phyloP scores from a whole-genome alignment of 2,888 invertebrate genomes.

The Heterodera filipjevi region DNA sequence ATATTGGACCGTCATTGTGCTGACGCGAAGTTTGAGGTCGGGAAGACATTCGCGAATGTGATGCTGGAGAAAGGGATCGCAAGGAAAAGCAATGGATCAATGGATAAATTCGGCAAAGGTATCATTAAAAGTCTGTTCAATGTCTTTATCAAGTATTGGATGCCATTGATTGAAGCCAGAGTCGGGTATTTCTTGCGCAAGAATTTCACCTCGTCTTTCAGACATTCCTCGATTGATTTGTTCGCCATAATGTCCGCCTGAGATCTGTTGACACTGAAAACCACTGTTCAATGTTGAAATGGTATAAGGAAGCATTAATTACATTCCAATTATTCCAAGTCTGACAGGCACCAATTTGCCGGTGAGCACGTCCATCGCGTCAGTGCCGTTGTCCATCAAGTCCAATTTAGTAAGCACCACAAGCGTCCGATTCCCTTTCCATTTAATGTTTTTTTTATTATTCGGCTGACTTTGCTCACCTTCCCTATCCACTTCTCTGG shows the following conservation, averaged over 20 bases:
- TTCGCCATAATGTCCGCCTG: conserved; percentile 70
- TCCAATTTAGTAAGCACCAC: conserved; percentile 98
- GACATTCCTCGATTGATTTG: conserved; percentile 73
- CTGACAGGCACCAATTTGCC: conserved; percentile 98
- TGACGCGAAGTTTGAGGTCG: conserved; percentile 95
- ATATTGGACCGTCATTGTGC: conserved; percentile 96
- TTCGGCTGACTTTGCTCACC: conserved; percentile 69
- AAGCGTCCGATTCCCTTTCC: conserved; percentile 79
- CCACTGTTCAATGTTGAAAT: background rate
- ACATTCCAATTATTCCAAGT: conserved; percentile 93
- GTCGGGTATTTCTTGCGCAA: conserved; percentile 96
- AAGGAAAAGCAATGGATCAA: background rate
- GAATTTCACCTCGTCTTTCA: conserved; percentile 92
- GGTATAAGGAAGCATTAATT: background rate
- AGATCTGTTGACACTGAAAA: conserved; percentile 82
- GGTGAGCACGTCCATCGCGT: conserved; percentile 96
- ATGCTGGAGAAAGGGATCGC: conserved; percentile 72
- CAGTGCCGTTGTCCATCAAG: conserved; percentile 99
- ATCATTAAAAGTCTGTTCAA: conserved; percentile 53
- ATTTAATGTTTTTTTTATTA: background rate
- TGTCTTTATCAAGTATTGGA: conserved; percentile 93
- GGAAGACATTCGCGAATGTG: conserved; percentile 98
- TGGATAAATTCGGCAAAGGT: background rate
- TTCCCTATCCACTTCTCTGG: conserved; percentile 91
- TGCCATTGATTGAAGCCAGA: conserved; percentile 91